These are phyloP conservation scores for Drosophila tropicalis DNA, from an alignment of 1,140 invertebrate genomes.

Conservation along the genomic window DNA sequence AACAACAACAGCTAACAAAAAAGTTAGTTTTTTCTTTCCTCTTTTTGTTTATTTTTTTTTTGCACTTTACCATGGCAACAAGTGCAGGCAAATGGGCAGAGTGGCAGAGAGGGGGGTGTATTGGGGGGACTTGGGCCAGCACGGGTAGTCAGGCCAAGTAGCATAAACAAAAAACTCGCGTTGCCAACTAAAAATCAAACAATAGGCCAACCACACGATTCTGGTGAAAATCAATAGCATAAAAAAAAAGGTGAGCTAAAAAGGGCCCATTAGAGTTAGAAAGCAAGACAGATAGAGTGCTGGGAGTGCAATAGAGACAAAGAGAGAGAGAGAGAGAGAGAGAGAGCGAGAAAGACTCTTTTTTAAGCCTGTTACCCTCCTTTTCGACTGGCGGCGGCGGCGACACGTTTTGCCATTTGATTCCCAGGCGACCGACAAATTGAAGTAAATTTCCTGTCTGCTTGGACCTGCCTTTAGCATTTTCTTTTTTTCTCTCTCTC, in stretches of 20 bases:
- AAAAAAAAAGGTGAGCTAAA: constrained; percentile 38
- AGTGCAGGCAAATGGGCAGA: constrained; percentile 43
- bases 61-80: constrained; percentile 78
- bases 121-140: neutral
- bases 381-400: constrained; percentile 43
- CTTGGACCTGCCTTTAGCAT: constrained; percentile 28
- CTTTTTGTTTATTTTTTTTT: constrained; percentile 37
- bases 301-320: constrained; percentile 1
- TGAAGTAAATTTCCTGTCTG: constrained; percentile 75
- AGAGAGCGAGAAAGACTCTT: constrained; percentile 26
- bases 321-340: constrained; percentile 25
- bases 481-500: neutral
- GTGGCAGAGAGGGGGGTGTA: too few relatives aligned
- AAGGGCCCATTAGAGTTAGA: constrained; percentile 19
- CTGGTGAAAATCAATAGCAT: constrained; percentile 66
- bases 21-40: constrained; percentile 8
- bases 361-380: constrained; percentile 2
- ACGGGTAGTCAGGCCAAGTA: constrained; percentile 13
- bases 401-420: constrained; percentile 77
- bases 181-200: constrained; percentile 69
- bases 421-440: constrained; percentile 68
- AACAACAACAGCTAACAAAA: constrained; percentile 7
- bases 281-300: constrained; percentile 13
- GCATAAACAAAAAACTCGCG: constrained; percentile 58
- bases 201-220: constrained; percentile 56